phyloP scores from a whole-genome alignment of 1,140 invertebrate species.

The Formica selysi region DNA sequence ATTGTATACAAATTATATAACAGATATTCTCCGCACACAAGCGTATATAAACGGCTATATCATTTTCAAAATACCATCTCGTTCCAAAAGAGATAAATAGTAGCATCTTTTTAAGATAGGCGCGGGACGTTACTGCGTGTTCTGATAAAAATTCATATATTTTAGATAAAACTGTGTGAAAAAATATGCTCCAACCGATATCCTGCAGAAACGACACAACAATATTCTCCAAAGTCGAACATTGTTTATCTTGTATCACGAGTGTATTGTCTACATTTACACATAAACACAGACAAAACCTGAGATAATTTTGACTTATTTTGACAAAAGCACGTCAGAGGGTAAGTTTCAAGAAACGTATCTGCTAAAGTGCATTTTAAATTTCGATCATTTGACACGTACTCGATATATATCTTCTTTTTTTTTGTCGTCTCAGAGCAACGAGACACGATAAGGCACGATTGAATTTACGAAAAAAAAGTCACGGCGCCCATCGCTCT shows the following conservation, averaged over 20 bases:
- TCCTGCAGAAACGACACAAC: neutral
- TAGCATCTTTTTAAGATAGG: neutral
- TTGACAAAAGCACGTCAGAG: neutral
- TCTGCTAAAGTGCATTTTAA: neutral
- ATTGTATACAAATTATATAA: neutral
- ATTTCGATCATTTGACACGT: conserved; percentile 4
- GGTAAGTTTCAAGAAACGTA: neutral
- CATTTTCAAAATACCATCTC: neutral
- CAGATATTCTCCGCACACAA: neutral
- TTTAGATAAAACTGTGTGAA: conserved; percentile 8
- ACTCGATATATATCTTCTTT: neutral
- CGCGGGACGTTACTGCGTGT: neutral
- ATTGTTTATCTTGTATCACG: neutral
- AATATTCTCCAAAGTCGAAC: neutral
- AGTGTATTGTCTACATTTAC: neutral
- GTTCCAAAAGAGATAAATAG: neutral
- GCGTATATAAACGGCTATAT: neutral
- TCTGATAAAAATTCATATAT: conserved; percentile 18
- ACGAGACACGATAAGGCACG: conserved; percentile 36
- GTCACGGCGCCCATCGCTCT: conserved; percentile 15
- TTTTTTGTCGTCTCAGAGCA: neutral
- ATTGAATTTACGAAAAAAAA: conserved; percentile 5
- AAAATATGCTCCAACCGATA: neutral
- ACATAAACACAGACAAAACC: neutral
- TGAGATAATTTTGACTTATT: conserved; percentile 14